phyloP scores from a whole-genome alignment of 2,888 invertebrate species.

The Brachycybe producta region DNA sequence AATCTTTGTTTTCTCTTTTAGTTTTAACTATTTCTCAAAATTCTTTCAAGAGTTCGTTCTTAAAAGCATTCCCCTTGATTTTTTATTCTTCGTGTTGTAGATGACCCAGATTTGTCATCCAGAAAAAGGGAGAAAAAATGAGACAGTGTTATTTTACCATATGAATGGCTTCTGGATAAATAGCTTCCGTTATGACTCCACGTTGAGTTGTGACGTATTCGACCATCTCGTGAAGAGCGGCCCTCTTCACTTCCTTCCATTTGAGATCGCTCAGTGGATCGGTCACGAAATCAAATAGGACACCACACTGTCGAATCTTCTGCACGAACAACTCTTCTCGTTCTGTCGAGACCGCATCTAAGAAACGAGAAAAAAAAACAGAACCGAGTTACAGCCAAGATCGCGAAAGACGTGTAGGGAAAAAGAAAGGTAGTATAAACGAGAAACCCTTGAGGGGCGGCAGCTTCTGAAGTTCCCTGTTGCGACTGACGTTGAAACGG shows the following conservation, averaged over 20 bases:
- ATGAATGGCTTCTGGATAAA: constrained; percentile 96
- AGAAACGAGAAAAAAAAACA: no score
- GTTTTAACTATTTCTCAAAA: no score
- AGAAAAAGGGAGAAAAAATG: background rate
- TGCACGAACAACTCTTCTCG: constrained; percentile 93
- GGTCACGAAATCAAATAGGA: constrained; percentile 97
- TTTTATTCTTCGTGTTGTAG: no score
- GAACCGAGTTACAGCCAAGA: no score
- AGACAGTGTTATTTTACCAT: constrained; percentile 58
- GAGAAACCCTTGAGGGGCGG: constrained; percentile 98
- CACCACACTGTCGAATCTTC: constrained; percentile 95
- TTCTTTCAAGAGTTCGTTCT: no score
- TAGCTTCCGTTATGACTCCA: constrained; percentile 88
- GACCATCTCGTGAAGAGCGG: constrained; percentile 92
- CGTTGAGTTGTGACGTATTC: constrained; percentile 84
- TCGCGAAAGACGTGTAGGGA: no score
- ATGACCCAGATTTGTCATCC: no score
- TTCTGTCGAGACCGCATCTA: constrained; percentile 83
- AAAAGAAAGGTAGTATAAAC: no score
- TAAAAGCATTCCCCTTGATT: no score
- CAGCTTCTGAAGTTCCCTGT: constrained; percentile 90
- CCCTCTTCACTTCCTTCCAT: constrained; percentile 97
- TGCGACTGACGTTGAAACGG: constrained; percentile 93
- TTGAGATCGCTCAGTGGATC: constrained; percentile 92
- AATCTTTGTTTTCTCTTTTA: no score